A percentile compares a stretch with the other conserved stretches of the same genome.
phyloP scores from a whole-genome alignment of 2,113 vertebrate species.

The Sinocyclocheilus maitianheensis region DNA sequence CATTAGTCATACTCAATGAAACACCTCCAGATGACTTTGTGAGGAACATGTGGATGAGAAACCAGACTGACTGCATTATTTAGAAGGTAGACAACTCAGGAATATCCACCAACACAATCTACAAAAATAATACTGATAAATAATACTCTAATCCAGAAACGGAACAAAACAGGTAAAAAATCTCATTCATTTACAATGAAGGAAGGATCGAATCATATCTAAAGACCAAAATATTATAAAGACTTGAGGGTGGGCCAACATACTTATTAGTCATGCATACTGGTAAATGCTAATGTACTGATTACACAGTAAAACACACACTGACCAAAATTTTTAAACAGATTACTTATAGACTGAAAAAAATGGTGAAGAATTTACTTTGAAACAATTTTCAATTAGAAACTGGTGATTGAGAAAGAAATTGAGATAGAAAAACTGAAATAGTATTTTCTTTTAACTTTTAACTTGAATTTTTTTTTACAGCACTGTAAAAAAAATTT shows the following conservation, averaged over 20 bases:
- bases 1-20: not conserved
- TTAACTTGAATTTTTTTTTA: too few species aligned
- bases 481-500: too few species aligned
- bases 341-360: too few species aligned
- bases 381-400: too few species aligned
- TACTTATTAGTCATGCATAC: not conserved
- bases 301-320: too few species aligned
- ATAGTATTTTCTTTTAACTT: too few species aligned
- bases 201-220: not conserved
- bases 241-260: not conserved
- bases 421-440: too few species aligned
- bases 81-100: not conserved
- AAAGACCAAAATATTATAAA: too few species aligned
- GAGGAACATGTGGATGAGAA: not conserved
- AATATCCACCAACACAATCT: not conserved
- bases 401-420: too few species aligned
- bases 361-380: too few species aligned
- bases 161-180: not conserved
- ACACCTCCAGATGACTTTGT: not conserved
- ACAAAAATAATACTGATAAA: not conserved
- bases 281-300: too few species aligned
- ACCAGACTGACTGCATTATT: not conserved
- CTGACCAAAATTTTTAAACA: too few species aligned
- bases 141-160: not conserved
- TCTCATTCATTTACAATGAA: not conserved